These are phyloP conservation scores for Clarias pachynema DNA, from an alignment of 2,797 vertebrate genomes.

Conservation along the genomic window DNA sequence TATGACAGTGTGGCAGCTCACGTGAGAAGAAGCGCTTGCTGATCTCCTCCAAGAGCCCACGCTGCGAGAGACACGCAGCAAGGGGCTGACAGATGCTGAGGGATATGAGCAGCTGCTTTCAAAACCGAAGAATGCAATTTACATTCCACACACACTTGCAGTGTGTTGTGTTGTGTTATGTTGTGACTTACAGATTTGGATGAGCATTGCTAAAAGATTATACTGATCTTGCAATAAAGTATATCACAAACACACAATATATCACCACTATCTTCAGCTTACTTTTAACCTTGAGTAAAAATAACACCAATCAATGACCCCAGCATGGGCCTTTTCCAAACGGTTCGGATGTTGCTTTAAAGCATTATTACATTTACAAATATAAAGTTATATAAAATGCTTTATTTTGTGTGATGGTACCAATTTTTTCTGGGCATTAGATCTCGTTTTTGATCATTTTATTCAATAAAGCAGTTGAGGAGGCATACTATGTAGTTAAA, in stretches of 20 bases:
- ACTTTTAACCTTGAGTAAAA: background rate
- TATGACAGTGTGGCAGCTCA: background rate
- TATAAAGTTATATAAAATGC: too few species aligned
- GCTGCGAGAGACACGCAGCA: slow-evolving; percentile 5
- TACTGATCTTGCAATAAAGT: background rate
- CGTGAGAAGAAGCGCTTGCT: slow-evolving; percentile 9
- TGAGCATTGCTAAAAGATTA: background rate
- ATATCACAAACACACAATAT: background rate
- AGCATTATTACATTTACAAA: too few species aligned
- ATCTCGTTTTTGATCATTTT: too few species aligned
- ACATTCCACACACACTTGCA: background rate
- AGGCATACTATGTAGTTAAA: too few species aligned
- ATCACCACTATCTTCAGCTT: background rate
- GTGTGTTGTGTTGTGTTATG: background rate
- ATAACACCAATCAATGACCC: too few species aligned
- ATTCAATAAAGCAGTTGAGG: too few species aligned
- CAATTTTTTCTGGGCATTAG: too few species aligned
- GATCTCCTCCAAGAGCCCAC: slow-evolving; percentile 13
- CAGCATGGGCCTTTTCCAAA: too few species aligned
- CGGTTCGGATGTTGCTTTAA: too few species aligned
- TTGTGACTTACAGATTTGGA: background rate
- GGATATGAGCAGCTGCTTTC: slow-evolving; percentile 21
- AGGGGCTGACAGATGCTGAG: slow-evolving; percentile 8
- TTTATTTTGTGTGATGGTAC: too few species aligned
- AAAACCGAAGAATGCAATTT: slow-evolving; percentile 18